Base-by-base conservation (phyloP, 2,113 vertebrate genomes). In the Okapia johnstoni region DNA sequence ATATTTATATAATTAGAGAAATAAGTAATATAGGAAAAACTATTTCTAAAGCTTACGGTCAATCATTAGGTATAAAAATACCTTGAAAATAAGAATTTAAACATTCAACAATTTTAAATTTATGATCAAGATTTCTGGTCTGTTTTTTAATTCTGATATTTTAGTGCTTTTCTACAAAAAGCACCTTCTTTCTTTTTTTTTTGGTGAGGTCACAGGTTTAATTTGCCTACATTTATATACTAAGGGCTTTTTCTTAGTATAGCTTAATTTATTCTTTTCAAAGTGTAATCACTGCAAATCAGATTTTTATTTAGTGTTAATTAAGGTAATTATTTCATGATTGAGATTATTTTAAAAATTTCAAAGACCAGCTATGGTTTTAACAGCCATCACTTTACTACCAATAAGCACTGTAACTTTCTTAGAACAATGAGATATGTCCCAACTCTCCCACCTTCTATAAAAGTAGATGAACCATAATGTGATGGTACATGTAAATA, bases 101-200 rank as follows among this genome's bases (percentile, higher is more conserved):
- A 33, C 48, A 50, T 54, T 92, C n/a, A 80, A 16, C 48, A 48
- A 66, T 48, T 97, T 91, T 58, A 88, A 93, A 93, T 86, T 94
- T 58, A 77, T 96, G n/a, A 94, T 89, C 70, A 92, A 94, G 73
- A 92, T 94, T 54, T 88, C 25, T 19, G 16, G 86, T 97, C 61
- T 98, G 30, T 61, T 97, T 93, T 93, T 96, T 57, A 97, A 98
- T 96, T 81, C 92, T 98, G 93, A 95, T 86, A 58, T 93, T 93
- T 97, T 87, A 92, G 55, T 87, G 57, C 26, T 98, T 30, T 96
- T 96, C 85, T 97, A 40, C 96, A 26, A 84, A 54, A 97, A 96
- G 66, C 36, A 95, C 66, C 55, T 36, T 73, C 52, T 70, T 60
- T 8, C 60, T 52, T 63, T 40, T 30, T 11, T 96, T 96, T 94